These are phyloP conservation scores for Choristoneura rosaceana DNA, from an alignment of 2,888 invertebrate genomes.

Conservation along the genomic window DNA sequence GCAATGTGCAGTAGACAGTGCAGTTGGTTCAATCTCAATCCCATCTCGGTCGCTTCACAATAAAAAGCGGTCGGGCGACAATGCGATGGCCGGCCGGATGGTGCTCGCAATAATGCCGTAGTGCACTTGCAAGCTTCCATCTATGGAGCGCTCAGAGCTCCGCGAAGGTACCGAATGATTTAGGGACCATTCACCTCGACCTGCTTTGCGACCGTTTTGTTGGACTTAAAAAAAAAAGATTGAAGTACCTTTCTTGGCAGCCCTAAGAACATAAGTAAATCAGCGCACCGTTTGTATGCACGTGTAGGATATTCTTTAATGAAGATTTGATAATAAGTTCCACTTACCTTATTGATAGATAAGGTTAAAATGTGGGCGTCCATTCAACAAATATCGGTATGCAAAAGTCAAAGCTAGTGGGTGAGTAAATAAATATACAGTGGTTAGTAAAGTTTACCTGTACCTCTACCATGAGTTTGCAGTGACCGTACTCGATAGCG, in stretches of 20 bases:
- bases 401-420: background rate
- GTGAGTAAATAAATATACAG: background rate
- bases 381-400: background rate
- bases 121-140: constrained; percentile 68
- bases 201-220: constrained; percentile 50
- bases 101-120: constrained; percentile 32
- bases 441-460: constrained; percentile 16
- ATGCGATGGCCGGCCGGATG: constrained; percentile 38
- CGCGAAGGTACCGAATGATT: constrained; percentile 59
- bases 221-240: background rate
- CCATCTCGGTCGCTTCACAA: constrained; percentile 38
- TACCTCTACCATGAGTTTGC: too few species aligned
- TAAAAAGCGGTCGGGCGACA: constrained; percentile 55
- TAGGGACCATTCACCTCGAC: constrained; percentile 75
- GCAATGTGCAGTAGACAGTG: constrained; percentile 20
- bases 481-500: too few species aligned
- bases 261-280: background rate
- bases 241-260: background rate
- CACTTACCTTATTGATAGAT: background rate
- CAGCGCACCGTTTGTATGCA: background rate
- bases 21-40: constrained; percentile 25
- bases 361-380: background rate
- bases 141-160: constrained; percentile 62
- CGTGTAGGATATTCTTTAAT: background rate
- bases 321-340: background rate